Conservation (phyloP, 2,797 vertebrate genomes). For the Epinephelus awoara region DNA sequence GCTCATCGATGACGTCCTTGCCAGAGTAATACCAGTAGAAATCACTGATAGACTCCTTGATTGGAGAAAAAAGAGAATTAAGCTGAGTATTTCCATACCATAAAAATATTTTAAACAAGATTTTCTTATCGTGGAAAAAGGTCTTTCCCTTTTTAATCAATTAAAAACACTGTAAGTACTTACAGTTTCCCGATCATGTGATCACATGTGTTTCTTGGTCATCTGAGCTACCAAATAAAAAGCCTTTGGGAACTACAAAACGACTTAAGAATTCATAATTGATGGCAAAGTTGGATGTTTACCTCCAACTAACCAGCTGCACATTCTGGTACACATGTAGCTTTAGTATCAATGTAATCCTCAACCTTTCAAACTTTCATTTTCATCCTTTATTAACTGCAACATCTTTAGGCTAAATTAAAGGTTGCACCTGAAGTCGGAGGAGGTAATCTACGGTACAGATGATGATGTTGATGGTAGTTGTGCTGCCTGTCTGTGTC, state of each 20-base stretch:
- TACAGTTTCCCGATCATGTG: constrained; percentile 8
- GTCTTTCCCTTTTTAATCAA: background rate
- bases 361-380: background rate
- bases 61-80: background rate
- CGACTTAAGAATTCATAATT: constrained; percentile 10
- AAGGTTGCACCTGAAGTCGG: constrained; percentile 89
- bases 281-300: background rate
- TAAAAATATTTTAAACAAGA: background rate
- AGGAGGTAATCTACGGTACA: constrained; percentile 97
- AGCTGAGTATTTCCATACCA: background rate
- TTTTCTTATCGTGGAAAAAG: background rate
- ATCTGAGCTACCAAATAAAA: constrained; percentile 16
- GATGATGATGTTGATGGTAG: constrained; percentile 96
- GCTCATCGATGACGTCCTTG: constrained; percentile 95
- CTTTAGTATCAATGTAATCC: constrained; percentile 9
- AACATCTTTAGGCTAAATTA: background rate
- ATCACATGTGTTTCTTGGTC: constrained; percentile 5
- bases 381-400: constrained; percentile 4
- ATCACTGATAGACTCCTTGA: constrained; percentile 96
- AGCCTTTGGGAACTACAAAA: constrained; percentile 6
- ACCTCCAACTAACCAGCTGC: too few species aligned
- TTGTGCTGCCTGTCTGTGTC: constrained; percentile 96
- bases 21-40: constrained; percentile 99
- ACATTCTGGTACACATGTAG: background rate
- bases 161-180: constrained; percentile 18